Percentiles rank a stretch among this genome's conserved stretches.
These are phyloP conservation scores for Pandemis corylana DNA, from an alignment of 2,888 invertebrate genomes.

Conservation along the genomic window DNA sequence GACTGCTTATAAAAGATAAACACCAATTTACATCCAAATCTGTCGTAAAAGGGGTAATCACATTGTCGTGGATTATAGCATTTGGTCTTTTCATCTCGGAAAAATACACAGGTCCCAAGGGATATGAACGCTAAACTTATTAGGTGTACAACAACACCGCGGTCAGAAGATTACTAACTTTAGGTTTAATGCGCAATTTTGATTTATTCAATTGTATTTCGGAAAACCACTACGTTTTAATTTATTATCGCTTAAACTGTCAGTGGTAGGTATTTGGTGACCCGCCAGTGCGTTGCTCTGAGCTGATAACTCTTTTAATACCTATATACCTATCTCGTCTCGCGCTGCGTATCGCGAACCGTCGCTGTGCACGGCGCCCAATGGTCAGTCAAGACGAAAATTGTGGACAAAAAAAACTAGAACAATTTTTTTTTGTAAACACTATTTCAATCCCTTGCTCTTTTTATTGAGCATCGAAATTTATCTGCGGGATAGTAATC, in stretches of 20 bases:
- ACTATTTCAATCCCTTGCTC: no score
- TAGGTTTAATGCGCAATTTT: background rate
- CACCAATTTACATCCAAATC: background rate
- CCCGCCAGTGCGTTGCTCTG: conserved; percentile 71
- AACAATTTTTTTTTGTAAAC: background rate
- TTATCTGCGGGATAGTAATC: no score
- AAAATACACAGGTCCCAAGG: background rate
- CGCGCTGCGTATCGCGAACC: conserved; percentile 60
- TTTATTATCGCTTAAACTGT: conserved; percentile 45
- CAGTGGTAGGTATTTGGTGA: conserved; percentile 51
- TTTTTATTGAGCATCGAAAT: no score
- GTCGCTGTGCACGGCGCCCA: conserved; percentile 55
- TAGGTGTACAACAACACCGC: background rate
- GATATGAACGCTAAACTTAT: background rate
- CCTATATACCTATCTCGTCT: conserved; percentile 56
- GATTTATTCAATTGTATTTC: conserved; percentile 13
- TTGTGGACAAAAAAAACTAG: background rate
- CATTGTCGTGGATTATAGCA: background rate
- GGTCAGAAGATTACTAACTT: background rate
- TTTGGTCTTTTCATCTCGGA: background rate
- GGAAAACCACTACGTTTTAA: conserved; percentile 36
- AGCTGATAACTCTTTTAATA: conserved; percentile 78
- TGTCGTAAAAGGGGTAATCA: background rate
- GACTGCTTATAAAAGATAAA: background rate
- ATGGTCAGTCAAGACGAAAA: conserved; percentile 42